These are phyloP conservation scores for Drosophila ambigua DNA, from an alignment of 1,140 invertebrate species.

Conservation along the genomic window DNA sequence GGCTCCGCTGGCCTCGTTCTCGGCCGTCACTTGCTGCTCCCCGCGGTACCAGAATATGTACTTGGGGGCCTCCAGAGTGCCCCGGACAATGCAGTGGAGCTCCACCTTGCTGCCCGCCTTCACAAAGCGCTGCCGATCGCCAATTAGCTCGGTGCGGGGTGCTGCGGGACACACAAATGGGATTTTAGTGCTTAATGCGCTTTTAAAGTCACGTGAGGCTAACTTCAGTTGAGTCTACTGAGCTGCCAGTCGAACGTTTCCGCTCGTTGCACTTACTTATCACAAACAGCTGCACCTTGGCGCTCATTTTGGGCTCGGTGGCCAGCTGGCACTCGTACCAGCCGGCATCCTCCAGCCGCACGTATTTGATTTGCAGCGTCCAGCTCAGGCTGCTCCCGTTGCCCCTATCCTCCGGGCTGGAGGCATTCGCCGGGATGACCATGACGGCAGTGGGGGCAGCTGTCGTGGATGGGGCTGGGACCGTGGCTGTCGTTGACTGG, in stretches of 20 bases:
- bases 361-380: conserved; percentile 92
- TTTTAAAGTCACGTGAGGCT: no score
- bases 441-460: neutral
- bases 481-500: conserved; percentile 83
- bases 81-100: conserved; percentile 86
- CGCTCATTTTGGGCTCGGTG: conserved; percentile 88
- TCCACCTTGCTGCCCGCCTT: conserved; percentile 86
- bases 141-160: conserved; percentile 85
- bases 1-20: conserved; percentile 52
- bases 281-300: conserved; percentile 88
- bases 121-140: conserved; percentile 86
- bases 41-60: conserved; percentile 87
- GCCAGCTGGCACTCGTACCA: conserved; percentile 90
- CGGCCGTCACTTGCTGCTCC: conserved; percentile 86
- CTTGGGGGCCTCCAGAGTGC: conserved; percentile 85
- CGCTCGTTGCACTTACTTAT: conserved; percentile 85
- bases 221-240: no score
- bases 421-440: conserved; percentile 11
- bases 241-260: no score
- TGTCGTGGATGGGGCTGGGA: conserved; percentile 10
- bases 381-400: conserved; percentile 90
- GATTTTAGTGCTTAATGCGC: no score
- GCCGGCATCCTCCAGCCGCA: conserved; percentile 86
- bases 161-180: conserved; percentile 71
- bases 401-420: conserved; percentile 77